Evolutionary conservation across 2,113 vertebrate species (phyloP).

Genomic region (Panthera tigris): DNA sequence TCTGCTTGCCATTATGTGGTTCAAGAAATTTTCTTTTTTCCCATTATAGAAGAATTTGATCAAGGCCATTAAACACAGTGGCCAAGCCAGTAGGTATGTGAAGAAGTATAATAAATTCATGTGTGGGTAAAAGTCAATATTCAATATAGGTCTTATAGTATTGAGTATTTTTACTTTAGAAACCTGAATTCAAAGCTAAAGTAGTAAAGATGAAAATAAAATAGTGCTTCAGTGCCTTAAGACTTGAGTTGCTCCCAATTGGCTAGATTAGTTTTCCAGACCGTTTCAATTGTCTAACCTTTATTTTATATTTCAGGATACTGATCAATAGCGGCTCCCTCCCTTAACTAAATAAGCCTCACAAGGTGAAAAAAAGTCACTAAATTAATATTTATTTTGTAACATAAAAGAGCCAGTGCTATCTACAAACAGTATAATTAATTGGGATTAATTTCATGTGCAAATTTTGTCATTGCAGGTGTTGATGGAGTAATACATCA

Average conservation of each 20-base stretch:
- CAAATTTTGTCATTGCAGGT: constrained; percentile 84
- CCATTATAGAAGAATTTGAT: not conserved
- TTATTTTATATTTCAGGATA: constrained; percentile 70
- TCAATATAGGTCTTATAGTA: constrained; percentile 26
- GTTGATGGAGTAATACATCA: constrained; percentile 87
- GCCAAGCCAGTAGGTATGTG: not conserved
- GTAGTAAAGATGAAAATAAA: constrained; percentile 50
- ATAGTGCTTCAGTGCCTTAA: not conserved
- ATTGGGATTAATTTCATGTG: constrained; percentile 88
- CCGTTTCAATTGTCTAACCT: constrained; percentile 45
- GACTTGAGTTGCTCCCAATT: constrained; percentile 42
- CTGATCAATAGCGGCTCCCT: constrained; percentile 77
- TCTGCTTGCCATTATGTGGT: not conserved
- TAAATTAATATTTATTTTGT: constrained; percentile 86
- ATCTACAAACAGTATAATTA: constrained; percentile 84
- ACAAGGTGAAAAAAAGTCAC: constrained; percentile 80
- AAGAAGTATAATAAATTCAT: not conserved
- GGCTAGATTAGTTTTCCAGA: constrained; percentile 39
- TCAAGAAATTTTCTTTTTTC: not conserved
- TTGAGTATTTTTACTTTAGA: not conserved
- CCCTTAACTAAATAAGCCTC: constrained; percentile 67
- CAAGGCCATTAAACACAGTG: not conserved
- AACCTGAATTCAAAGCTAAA: constrained; percentile 48
- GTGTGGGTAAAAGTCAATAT: not conserved
- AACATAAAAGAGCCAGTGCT: constrained; percentile 79